These are phyloP conservation scores for Thermophis baileyi DNA, from an alignment of 2,113 vertebrate genomes.

Conservation along the genomic window DNA sequence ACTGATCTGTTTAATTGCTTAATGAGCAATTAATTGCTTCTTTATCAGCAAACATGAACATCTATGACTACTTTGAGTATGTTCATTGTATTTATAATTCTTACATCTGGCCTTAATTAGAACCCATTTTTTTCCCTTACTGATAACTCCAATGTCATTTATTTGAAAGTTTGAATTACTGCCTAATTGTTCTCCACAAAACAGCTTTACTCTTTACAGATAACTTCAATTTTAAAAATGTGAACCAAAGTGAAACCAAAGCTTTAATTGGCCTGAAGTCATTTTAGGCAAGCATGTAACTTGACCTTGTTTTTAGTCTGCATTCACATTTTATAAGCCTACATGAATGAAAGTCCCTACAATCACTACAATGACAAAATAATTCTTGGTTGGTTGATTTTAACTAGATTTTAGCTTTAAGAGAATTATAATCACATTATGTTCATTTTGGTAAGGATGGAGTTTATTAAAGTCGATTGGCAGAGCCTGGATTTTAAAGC, in stretches of 20 bases:
- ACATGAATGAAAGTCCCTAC: conserved; percentile 40
- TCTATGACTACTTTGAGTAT: not conserved
- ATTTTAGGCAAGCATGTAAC: conserved; percentile 39
- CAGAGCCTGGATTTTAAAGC: conserved; percentile 57
- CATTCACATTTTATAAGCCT: conserved; percentile 31
- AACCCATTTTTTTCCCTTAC: fast-evolving
- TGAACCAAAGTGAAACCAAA: not conserved
- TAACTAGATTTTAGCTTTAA: conserved; percentile 59
- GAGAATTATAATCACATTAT: conserved; percentile 54
- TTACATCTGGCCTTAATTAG: not conserved
- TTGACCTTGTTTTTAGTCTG: conserved; percentile 31
- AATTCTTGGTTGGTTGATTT: conserved; percentile 61
- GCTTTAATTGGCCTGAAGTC: conserved; percentile 37
- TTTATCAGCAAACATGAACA: not conserved
- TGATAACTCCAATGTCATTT: conserved; percentile 20
- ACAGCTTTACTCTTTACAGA: conserved; percentile 10
- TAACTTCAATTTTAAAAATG: not conserved
- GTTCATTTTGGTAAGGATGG: conserved; percentile 61
- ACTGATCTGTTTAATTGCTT: not conserved
- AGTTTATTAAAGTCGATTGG: conserved; percentile 62
- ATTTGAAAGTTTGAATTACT: fast-evolving
- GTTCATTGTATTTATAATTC: not conserved
- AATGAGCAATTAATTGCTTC: not conserved
- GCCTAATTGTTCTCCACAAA: not conserved
- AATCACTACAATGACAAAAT: conserved; percentile 42